Conservation (phyloP, 2,888 invertebrate species). For the Carcina quercana region DNA sequence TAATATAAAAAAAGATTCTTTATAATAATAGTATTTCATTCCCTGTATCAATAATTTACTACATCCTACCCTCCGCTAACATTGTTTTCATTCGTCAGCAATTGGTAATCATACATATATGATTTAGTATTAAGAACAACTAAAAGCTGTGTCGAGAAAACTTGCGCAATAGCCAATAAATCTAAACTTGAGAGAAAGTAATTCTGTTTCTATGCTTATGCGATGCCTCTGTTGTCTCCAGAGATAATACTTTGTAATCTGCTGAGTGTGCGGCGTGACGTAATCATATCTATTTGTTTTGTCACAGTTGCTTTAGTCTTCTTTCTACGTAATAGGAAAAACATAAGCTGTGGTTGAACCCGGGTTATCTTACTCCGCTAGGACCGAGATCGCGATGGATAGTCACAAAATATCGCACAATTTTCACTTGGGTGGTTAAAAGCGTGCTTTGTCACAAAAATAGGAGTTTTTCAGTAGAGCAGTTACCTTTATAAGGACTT, state of each 20-base stretch:
- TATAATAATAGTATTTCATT: background rate
- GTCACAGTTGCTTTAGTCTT: constrained; percentile 33
- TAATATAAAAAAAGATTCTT: background rate
- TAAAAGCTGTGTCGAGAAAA: constrained; percentile 51
- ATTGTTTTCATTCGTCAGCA: constrained; percentile 45
- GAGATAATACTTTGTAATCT: constrained; percentile 55
- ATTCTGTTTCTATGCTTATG: constrained; percentile 59
- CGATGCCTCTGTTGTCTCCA: constrained; percentile 51
- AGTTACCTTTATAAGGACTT: constrained; percentile 68
- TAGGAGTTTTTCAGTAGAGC: constrained; percentile 65
- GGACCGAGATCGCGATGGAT: constrained; percentile 31
- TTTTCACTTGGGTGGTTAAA: constrained; percentile 57
- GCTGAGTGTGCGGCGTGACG: constrained; percentile 48
- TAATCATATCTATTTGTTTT: constrained; percentile 48
- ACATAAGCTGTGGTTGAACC: constrained; percentile 34
- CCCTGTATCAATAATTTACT: background rate
- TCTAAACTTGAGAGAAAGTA: constrained; percentile 66
- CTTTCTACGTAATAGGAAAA: constrained; percentile 33
- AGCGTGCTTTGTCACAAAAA: constrained; percentile 59
- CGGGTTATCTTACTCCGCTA: constrained; percentile 26
- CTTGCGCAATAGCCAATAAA: constrained; percentile 64
- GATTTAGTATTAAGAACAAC: constrained; percentile 64
- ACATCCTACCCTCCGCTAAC: constrained; percentile 20
- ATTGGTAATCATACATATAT: constrained; percentile 53
- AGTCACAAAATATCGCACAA: constrained; percentile 48